Percentiles rank a stretch among this genome's conserved stretches.
These are phyloP conservation scores for Marmota flaviventris DNA, from an alignment of 2,113 vertebrate genomes.

Conservation along the genomic window DNA sequence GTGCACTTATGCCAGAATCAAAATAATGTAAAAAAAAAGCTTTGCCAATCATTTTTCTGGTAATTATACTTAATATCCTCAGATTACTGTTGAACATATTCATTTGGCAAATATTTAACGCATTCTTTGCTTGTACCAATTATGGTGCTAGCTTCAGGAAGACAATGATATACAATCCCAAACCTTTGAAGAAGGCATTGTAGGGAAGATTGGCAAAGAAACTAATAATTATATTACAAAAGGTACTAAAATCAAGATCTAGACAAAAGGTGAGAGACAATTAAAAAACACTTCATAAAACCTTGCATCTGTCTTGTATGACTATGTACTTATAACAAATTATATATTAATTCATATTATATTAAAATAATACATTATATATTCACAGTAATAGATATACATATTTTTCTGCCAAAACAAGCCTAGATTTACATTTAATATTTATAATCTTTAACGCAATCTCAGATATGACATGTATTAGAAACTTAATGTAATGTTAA, in stretches of 20 bases:
- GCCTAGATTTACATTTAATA: neutral
- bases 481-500: neutral
- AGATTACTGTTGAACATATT: conserved; percentile 19
- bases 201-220: conserved; percentile 6
- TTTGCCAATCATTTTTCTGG: conserved; percentile 48
- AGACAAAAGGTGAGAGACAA: conserved; percentile 16
- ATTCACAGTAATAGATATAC: neutral
- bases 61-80: conserved; percentile 28
- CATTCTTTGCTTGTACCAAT: conserved; percentile 1
- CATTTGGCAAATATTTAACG: conserved; percentile 55
- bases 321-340: neutral
- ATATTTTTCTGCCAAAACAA: neutral
- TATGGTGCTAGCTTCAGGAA: conserved; percentile 41
- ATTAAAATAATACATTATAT: neutral
- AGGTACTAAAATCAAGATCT: neutral
- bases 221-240: conserved; percentile 54
- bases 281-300: conserved; percentile 29
- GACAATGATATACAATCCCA: neutral
- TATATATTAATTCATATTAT: neutral
- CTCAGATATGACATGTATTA: neutral
- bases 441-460: neutral
- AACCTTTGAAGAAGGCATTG: neutral
- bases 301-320: neutral
- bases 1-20: neutral
- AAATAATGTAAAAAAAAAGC: neutral